These are phyloP conservation scores for Limanda limanda DNA, from an alignment of 2,113 vertebrate genomes.

Conservation along the genomic window DNA sequence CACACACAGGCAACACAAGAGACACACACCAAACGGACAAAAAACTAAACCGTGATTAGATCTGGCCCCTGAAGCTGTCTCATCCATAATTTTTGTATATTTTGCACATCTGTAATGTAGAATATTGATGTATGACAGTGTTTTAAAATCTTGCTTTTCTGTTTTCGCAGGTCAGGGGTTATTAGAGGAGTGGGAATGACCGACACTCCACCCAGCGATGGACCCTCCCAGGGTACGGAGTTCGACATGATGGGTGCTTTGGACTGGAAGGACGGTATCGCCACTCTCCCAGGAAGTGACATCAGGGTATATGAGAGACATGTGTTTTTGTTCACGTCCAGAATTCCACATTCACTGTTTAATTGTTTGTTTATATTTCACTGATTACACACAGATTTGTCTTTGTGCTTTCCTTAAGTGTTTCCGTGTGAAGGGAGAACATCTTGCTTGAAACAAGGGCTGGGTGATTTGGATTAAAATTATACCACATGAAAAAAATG, in stretches of 20 bases:
- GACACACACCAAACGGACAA: neutral
- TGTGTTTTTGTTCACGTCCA: neutral
- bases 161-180: conserved; percentile 53
- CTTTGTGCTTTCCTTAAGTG: neutral
- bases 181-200: conserved; percentile 78
- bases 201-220: conserved; percentile 82
- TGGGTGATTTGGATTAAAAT: too few relatives aligned
- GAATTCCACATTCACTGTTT: neutral
- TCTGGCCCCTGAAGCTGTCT: neutral
- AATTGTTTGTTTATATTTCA: conserved; percentile 11
- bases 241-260: conserved; percentile 97
- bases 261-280: conserved; percentile 98
- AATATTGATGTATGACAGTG: neutral
- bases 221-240: conserved; percentile 84
- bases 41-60: neutral
- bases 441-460: too few relatives aligned
- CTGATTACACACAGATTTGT: neutral
- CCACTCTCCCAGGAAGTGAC: conserved; percentile 95
- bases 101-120: neutral
- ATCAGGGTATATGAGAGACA: conserved; percentile 87
- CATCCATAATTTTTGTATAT: neutral
- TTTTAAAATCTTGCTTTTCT: neutral
- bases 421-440: neutral
- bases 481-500: too few relatives aligned
- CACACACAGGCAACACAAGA: neutral